Evolutionary conservation across 2,113 vertebrate species (phyloP), one percentile per base, ranked within the genome.

Genomic region (Polyodon spathula): DNA sequence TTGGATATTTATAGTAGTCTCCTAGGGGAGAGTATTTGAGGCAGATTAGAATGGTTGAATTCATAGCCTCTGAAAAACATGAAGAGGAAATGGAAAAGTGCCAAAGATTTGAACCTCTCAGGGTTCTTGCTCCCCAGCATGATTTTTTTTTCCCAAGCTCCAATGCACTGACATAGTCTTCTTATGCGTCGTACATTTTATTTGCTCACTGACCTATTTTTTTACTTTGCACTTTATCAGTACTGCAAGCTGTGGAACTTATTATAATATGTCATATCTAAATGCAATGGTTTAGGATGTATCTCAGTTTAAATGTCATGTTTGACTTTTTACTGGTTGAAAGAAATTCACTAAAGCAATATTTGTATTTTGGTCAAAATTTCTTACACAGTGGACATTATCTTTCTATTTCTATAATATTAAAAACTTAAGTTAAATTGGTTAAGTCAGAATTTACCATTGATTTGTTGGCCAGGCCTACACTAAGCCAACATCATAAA

Each of bases 171-270:
- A 59, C 39, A 44, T 59, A 53, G 51, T 59, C 40, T 15, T 42
- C 40, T 53, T 59, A 53, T 51, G 8, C 38, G 8, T 44, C 60
- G 50, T 46, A 61, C 16, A 12, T 4, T 27, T 42, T 51, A 11
- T 71, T 66, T 54, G 73, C 61, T 73, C 60, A 2, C 69, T 74
- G 70, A 69, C 73, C 72, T 61, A 63, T 2, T 73, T 66, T 65
- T 50, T 62, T 68, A 63, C 65, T 12, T 44, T 44, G 12, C 43
- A 7, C 43, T 66, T 59, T 27, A 54, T 9, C 53, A 9, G 4
- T 7, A 54, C 53, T 40, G 27, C 37, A 55, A 40, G 44, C 9
- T 16, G 17, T 50, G 37, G 14, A 51, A 17, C 39, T 54, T 27
- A 43, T 16, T 41, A 15, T 44, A 27, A 58, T 27, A 40, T 51